These are phyloP conservation scores for Enhydra lutris DNA, from an alignment of 2,113 vertebrate species.

Conservation along the genomic window DNA sequence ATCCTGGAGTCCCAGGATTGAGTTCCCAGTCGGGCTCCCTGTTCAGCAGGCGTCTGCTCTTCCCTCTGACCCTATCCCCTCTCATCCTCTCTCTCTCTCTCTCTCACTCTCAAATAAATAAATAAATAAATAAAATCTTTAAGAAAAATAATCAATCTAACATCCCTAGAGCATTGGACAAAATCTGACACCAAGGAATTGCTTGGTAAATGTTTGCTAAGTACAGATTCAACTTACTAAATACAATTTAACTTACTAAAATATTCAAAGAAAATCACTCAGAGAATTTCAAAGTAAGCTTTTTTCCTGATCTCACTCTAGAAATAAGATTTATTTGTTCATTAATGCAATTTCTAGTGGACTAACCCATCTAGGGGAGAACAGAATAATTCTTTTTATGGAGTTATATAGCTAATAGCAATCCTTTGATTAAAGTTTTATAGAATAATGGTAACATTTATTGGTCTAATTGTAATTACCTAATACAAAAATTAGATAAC, in stretches of 20 bases:
- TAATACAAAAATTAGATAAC: neutral
- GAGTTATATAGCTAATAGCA: neutral
- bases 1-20: no score
- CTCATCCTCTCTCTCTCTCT: no score
- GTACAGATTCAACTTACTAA: neutral
- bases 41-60: no score
- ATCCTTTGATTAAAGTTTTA: neutral
- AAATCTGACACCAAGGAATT: neutral
- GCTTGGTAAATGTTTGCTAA: neutral
- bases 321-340: slow-evolving; percentile 17
- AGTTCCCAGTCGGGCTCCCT: no score
- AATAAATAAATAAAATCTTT: no score
- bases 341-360: neutral
- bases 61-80: no score
- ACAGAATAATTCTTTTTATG: neutral
- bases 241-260: neutral
- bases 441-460: neutral
- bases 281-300: slow-evolving; percentile 4
- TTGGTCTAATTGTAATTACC: neutral
- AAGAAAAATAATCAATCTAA: neutral
- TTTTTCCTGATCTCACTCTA: neutral
- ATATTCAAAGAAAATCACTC: neutral
- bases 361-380: neutral
- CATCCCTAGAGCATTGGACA: neutral
- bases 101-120: no score